A percentile compares a stretch with the other conserved stretches of the same genome.
Conservation (phyloP, 2,797 vertebrate species). For the Taeniopygia guttata region DNA sequence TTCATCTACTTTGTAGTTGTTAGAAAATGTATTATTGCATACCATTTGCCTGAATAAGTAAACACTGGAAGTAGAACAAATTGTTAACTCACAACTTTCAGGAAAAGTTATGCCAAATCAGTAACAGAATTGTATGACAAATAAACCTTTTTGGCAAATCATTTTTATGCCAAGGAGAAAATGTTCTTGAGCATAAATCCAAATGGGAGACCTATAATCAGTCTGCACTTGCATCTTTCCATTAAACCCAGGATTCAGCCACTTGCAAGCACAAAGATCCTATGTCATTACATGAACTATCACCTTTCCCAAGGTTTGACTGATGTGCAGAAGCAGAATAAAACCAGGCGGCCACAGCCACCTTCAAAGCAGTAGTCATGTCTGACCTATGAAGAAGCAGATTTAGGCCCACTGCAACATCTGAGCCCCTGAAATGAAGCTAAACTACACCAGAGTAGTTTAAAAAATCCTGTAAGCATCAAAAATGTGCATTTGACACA, state of each 20-base stretch:
- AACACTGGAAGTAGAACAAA: conserved; percentile 5
- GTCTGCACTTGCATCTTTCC: not conserved
- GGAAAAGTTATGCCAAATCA: not conserved
- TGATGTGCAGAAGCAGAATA: not conserved
- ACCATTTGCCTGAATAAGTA: conserved; percentile 19
- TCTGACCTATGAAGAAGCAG: not conserved
- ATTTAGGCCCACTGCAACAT: not conserved
- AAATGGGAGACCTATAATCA: not conserved
- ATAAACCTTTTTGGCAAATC: not conserved
- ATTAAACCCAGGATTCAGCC: not conserved
- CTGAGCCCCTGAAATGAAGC: not conserved
- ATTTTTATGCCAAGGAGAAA: not conserved
- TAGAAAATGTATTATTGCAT: not conserved
- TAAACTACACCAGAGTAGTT: not conserved
- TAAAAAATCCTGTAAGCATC: not conserved
- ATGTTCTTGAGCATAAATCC: not conserved
- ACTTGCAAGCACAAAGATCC: not conserved
- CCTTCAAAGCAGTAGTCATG: not conserved
- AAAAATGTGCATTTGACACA: not conserved
- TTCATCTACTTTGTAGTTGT: conserved; percentile 31
- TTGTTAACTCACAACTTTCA: not conserved
- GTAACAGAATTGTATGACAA: not conserved
- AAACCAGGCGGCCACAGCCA: not conserved
- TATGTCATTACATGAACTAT: not conserved
- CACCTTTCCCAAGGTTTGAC: not conserved